Base-by-base conservation (phyloP, 2,888 invertebrate species). In the Xanthostigma xanthostigma region DNA sequence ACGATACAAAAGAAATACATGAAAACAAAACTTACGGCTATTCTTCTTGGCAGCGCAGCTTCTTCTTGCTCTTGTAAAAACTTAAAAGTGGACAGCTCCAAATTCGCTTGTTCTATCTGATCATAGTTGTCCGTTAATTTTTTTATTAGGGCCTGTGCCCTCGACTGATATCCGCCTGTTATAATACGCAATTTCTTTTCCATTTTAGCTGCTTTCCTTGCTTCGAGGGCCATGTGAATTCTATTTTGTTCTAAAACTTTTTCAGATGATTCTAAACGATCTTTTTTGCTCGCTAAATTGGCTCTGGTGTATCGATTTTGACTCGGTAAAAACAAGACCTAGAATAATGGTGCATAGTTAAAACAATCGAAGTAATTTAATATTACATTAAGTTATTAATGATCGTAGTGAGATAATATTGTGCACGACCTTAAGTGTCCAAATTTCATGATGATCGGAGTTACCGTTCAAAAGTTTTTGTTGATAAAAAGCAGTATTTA, bases 101-200 rank as follows among this genome's bases (percentile, higher is more conserved):
- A 73, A 55, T 82, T 78, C 8, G 88, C 82, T 62, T 92, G 89
- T 61, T 98, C 96, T 45, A 87, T 81, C 64, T 95, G 93, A 54
- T 93, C 91, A 60, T 83, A 82, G 12, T 91, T 68, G 61, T 91
- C 91, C 58, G 85, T 83, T 53, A 87, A 73, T 62, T 92, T 93
- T 66, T 95, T 94, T 17, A 88, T 78, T 17, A 95, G 70, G 1
- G 84, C 84, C 58, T 93, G 91, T 2, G 90, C 84, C 40, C 62
- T 58, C 2, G 65, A 62, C 70, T 89, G 88, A 68, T 92, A 93
- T 9, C 92, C 91, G 9, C 88, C 96, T 5, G 96, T 86, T n/a
- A 97, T 72, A 49, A 97, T 87, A 68, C 94, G 85, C 33, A 98
- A 70, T 69, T 95, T 97, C 67, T 96, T 97, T 67, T 99, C 98